phyloP scores from a whole-genome alignment of 2,797 vertebrate species.

The Sebastes minor region DNA sequence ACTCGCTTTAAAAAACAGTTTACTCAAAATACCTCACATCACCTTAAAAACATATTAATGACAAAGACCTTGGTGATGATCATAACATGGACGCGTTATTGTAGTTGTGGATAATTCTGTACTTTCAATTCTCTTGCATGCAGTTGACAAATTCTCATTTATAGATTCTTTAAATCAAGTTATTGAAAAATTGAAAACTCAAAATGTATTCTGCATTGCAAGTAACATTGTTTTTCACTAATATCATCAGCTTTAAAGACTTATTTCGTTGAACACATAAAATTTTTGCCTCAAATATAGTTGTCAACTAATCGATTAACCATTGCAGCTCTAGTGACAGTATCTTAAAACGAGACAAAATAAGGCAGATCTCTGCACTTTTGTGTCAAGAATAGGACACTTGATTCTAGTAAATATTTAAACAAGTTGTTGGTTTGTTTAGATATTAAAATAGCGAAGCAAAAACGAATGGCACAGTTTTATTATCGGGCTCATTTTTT shows the following conservation, averaged over 20 bases:
- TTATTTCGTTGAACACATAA: neutral
- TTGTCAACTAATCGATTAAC: too few relatives aligned
- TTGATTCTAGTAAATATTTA: neutral
- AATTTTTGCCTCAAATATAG: neutral
- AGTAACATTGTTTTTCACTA: neutral
- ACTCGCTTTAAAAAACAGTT: neutral
- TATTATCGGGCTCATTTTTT: neutral
- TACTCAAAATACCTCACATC: neutral
- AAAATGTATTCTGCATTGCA: neutral
- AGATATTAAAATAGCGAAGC: neutral
- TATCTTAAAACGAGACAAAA: neutral
- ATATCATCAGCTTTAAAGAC: neutral
- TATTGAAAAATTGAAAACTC: neutral
- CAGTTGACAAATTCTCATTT: neutral
- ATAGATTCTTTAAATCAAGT: neutral
- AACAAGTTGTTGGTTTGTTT: neutral
- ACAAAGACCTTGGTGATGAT: neutral
- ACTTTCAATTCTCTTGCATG: neutral
- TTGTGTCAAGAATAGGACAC: neutral
- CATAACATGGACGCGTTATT: neutral
- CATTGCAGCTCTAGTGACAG: neutral
- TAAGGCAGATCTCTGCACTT: neutral
- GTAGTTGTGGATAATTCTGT: neutral
- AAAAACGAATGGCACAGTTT: neutral
- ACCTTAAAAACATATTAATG: neutral